These are phyloP conservation scores for Heterohyrax brucei DNA, from an alignment of 2,797 vertebrate genomes.

Conservation along the genomic window DNA sequence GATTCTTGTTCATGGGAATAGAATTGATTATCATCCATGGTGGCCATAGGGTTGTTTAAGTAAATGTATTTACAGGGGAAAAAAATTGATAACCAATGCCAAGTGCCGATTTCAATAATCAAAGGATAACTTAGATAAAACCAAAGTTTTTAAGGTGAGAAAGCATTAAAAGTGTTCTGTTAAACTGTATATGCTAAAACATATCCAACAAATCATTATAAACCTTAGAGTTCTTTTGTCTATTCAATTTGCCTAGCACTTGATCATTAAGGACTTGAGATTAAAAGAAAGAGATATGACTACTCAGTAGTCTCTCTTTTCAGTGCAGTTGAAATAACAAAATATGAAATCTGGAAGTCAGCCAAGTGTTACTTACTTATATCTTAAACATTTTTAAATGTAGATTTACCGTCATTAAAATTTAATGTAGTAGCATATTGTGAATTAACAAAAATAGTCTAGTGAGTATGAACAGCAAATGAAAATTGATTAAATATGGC, in stretches of 20 bases:
- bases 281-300: conserved; percentile 74
- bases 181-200: conserved; percentile 83
- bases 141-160: conserved; percentile 54
- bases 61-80: conserved; percentile 45
- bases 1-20: conserved; percentile 31
- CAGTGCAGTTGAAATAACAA: conserved; percentile 65
- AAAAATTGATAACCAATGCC: conserved; percentile 53
- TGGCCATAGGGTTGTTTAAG: conserved; percentile 42
- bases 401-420: conserved; percentile 73
- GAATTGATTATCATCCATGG: background rate
- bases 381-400: conserved; percentile 69
- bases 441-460: conserved; percentile 66
- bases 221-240: conserved; percentile 72
- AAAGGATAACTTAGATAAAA: conserved; percentile 72
- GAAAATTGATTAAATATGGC: conserved; percentile 86
- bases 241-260: conserved; percentile 74
- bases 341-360: conserved; percentile 79
- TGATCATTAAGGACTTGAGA: conserved; percentile 73
- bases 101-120: conserved; percentile 74
- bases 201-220: conserved; percentile 79
- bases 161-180: conserved; percentile 65
- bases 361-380: conserved; percentile 69
- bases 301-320: conserved; percentile 72
- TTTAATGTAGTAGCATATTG: conserved; percentile 54
- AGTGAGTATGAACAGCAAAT: conserved; percentile 82